Evolutionary conservation across 2,113 vertebrate species (phyloP).

Genomic region (Pseudorectes ferrugineus): DNA sequence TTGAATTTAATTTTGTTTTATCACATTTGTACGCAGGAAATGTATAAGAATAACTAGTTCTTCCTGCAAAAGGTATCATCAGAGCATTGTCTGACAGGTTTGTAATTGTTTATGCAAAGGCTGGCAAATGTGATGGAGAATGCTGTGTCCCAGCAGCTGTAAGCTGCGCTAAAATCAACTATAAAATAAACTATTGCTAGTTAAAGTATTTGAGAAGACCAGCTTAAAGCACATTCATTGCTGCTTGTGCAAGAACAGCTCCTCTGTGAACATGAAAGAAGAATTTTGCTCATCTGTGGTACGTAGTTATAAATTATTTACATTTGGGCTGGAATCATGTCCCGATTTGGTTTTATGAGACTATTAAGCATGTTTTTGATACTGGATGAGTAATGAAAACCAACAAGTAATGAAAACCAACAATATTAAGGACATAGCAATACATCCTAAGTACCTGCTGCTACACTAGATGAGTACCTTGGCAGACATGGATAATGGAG

Average conservation of each 20-base stretch:
- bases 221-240: background rate
- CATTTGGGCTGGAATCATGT: background rate
- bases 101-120: background rate
- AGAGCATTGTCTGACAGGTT: background rate
- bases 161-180: background rate
- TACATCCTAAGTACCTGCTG: background rate
- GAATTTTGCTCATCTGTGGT: background rate
- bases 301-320: background rate
- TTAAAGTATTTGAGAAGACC: background rate
- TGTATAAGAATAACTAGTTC: background rate
- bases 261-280: background rate
- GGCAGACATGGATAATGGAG: background rate
- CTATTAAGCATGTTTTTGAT: background rate
- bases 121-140: background rate
- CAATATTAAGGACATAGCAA: background rate
- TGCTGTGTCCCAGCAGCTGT: background rate
- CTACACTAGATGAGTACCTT: background rate
- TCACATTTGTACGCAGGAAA: background rate
- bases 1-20: slow-evolving; percentile 20
- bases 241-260: background rate
- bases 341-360: background rate
- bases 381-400: background rate
- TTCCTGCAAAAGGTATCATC: background rate
- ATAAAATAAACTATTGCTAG: background rate
- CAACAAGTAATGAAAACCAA: background rate